Conservation (phyloP, 2,888 invertebrate species). For the Chrysina gloriosa region DNA sequence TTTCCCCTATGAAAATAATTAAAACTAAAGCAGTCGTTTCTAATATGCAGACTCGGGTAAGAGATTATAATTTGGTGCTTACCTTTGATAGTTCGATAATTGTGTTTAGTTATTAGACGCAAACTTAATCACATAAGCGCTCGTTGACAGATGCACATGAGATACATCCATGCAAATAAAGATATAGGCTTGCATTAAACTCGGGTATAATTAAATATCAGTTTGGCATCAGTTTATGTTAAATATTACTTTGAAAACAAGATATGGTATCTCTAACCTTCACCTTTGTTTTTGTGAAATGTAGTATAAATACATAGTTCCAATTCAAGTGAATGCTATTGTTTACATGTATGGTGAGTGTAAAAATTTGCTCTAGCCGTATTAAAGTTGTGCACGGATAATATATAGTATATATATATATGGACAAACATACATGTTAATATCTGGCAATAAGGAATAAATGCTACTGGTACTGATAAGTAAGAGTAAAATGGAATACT, state of each 20-base stretch:
- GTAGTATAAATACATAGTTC: background rate
- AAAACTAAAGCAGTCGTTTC: too few relatives aligned
- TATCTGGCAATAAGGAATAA: too few relatives aligned
- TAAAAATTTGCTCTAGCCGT: too few relatives aligned
- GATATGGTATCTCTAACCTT: slow-evolving; percentile 6
- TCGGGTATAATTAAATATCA: background rate
- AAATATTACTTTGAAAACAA: background rate
- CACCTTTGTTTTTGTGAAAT: background rate
- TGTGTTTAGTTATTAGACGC: background rate
- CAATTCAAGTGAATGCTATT: background rate
- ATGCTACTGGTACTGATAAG: too few relatives aligned
- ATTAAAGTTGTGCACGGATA: too few relatives aligned
- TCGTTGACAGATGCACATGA: background rate
- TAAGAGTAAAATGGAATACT: too few relatives aligned
- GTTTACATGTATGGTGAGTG: background rate
- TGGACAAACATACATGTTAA: too few relatives aligned
- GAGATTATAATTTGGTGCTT: background rate
- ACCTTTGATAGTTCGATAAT: background rate
- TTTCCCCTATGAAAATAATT: too few relatives aligned
- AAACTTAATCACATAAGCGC: background rate
- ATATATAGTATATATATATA: too few relatives aligned
- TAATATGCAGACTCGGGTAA: too few relatives aligned
- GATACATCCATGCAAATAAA: background rate
- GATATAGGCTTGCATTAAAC: background rate
- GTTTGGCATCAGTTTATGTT: background rate